phyloP scores from a whole-genome alignment of 2,113 vertebrate genomes.

The Oriolus oriolus region DNA sequence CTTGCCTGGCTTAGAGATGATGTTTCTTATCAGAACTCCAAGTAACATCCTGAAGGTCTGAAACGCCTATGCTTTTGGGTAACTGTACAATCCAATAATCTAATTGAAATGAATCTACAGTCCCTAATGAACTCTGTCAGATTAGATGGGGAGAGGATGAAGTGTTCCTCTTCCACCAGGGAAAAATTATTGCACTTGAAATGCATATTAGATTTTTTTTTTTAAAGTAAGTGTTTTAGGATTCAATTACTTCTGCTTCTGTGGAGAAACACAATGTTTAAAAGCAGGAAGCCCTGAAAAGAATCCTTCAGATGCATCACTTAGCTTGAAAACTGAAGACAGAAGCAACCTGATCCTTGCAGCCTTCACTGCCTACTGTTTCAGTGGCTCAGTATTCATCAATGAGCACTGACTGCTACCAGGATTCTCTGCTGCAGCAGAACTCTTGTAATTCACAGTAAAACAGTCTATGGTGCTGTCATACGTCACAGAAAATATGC shows the following conservation, averaged over 20 bases:
- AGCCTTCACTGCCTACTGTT: not conserved
- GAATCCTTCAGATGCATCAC: not conserved
- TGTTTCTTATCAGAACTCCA: not conserved
- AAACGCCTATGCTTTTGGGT: not conserved
- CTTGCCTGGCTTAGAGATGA: not conserved
- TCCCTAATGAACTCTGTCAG: constrained; percentile 47
- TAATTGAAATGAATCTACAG: constrained; percentile 13
- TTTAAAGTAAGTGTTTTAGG: constrained; percentile 20
- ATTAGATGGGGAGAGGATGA: constrained; percentile 16
- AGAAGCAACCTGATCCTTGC: constrained; percentile 21
- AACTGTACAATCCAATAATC: not conserved
- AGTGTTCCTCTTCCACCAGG: constrained; percentile 37
- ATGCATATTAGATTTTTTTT: not conserved
- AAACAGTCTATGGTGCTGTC: not conserved
- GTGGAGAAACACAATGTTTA: not conserved
- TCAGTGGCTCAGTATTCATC: not conserved
- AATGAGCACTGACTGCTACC: not conserved
- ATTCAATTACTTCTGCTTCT: constrained; percentile 40
- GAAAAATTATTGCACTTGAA: constrained; percentile 29
- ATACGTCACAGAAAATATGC: not conserved
- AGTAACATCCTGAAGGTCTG: not conserved
- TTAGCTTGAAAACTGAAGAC: constrained; percentile 1
- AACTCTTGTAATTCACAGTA: not conserved
- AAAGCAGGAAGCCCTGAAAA: constrained; percentile 22
- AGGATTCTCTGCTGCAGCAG: not conserved